Conservation (phyloP, 1,140 invertebrate species). For the Drosophila rufa region DNA sequence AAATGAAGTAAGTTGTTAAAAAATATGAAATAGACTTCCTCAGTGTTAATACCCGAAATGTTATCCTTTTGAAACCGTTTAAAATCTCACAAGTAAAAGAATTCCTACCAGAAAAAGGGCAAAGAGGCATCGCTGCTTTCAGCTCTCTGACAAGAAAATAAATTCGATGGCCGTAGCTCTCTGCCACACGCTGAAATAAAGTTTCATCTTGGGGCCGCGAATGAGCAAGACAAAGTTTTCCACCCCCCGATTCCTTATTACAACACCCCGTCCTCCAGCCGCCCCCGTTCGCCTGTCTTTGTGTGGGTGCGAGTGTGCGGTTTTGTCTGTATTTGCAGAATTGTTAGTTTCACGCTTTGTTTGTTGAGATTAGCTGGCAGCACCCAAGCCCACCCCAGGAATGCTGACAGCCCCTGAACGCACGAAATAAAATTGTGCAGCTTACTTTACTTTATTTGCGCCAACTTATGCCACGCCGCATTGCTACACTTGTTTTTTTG, state of each 20-base stretch:
- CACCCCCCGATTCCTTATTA: not conserved
- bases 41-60: not conserved
- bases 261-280: not conserved
- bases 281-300: constrained; percentile 10
- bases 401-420: constrained; percentile 40
- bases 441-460: constrained; percentile 69
- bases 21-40: not conserved
- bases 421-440: constrained; percentile 76
- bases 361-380: constrained; percentile 80
- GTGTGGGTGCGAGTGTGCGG: constrained; percentile 44
- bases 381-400: constrained; percentile 19
- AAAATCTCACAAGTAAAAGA: not conserved
- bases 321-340: constrained; percentile 81
- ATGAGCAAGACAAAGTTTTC: constrained; percentile 56
- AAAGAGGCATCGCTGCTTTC: not conserved
- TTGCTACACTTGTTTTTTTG: constrained; percentile 50
- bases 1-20: too few species aligned
- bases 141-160: constrained; percentile 69
- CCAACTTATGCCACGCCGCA: constrained; percentile 63
- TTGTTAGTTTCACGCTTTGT: constrained; percentile 84
- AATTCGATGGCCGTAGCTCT: constrained; percentile 76
- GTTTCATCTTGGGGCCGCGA: constrained; percentile 63
- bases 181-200: constrained; percentile 66
- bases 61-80: not conserved
- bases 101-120: not conserved